Evolutionary conservation across 1,140 invertebrate species (phyloP).

Genomic region (Andricus grossulariae): DNA sequence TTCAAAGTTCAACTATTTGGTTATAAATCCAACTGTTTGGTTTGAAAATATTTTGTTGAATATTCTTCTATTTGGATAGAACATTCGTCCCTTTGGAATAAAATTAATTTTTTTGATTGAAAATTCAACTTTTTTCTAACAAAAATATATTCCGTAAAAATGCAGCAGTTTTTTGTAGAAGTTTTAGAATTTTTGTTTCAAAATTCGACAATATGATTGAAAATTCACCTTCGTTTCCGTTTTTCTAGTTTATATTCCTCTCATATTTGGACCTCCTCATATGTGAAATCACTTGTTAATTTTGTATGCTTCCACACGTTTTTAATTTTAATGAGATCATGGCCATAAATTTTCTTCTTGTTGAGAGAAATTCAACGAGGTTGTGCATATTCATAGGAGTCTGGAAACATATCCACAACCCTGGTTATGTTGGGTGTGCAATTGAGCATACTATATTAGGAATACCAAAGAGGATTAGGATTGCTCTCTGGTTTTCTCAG

Average conservation of each 20-base stretch:
- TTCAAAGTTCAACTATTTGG: no score
- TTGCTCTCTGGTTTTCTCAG: not conserved
- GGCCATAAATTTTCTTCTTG: not conserved
- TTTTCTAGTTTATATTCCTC: not conserved
- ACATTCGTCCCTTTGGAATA: no score
- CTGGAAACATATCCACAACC: not conserved
- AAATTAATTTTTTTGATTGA: no score
- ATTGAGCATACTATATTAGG: not conserved
- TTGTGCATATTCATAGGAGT: slow-evolving; percentile 25
- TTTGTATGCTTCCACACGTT: slow-evolving; percentile 34
- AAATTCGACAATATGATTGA: no score
- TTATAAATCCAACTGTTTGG: no score
- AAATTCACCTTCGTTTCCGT: not conserved
- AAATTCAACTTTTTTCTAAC: no score
- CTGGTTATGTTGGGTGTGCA: not conserved
- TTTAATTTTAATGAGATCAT: slow-evolving; percentile 23
- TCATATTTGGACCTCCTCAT: slow-evolving; percentile 31
- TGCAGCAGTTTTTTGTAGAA: no score
- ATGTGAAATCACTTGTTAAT: slow-evolving; percentile 35
- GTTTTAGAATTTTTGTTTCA: no score
- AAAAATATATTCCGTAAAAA: not conserved
- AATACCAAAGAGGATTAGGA: not conserved
- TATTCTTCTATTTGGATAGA: no score
- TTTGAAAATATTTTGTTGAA: no score
- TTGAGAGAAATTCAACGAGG: slow-evolving; percentile 18